Conservation (phyloP, 2,113 vertebrate species). For the Callocephalon fimbriatum region DNA sequence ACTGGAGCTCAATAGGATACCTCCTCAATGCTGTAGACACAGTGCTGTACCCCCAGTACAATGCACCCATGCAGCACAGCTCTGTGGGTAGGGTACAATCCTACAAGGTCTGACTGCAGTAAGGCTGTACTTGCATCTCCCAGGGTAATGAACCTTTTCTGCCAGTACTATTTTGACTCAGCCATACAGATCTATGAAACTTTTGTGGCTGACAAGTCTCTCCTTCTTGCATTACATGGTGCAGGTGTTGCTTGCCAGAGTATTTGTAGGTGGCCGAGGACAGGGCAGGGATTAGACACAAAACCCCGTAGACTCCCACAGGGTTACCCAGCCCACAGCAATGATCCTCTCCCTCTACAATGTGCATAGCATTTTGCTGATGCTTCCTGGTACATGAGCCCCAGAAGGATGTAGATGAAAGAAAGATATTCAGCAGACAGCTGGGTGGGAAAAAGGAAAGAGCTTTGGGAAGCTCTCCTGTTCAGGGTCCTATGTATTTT, state of each 20-base stretch:
- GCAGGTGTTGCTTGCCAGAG: not conserved
- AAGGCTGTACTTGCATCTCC: not conserved
- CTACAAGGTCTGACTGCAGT: not conserved
- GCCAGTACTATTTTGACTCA: not conserved
- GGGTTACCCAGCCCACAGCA: not conserved
- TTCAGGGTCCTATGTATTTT: not conserved
- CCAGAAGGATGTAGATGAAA: not conserved
- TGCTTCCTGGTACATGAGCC: not conserved
- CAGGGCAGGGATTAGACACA: not conserved
- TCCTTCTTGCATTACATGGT: not conserved
- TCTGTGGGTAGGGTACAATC: not conserved
- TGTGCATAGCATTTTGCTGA: rapidly evolving
- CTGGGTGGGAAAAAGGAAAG: not conserved
- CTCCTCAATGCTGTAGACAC: not conserved
- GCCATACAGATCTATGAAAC: not conserved
- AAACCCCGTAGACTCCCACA: not conserved
- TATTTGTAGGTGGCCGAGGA: not conserved
- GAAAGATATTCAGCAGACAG: not conserved
- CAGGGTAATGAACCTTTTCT: not conserved
- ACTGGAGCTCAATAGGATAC: not conserved
- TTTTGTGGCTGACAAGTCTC: not conserved
- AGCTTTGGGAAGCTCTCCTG: not conserved
- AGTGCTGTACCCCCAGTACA: not conserved
- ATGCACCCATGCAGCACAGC: rapidly evolving
- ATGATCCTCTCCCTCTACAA: not conserved